Percentiles rank a stretch among this genome's conserved stretches.
phyloP scores from a whole-genome alignment of 1,140 invertebrate genomes.

The Tetragonula clypearis region DNA sequence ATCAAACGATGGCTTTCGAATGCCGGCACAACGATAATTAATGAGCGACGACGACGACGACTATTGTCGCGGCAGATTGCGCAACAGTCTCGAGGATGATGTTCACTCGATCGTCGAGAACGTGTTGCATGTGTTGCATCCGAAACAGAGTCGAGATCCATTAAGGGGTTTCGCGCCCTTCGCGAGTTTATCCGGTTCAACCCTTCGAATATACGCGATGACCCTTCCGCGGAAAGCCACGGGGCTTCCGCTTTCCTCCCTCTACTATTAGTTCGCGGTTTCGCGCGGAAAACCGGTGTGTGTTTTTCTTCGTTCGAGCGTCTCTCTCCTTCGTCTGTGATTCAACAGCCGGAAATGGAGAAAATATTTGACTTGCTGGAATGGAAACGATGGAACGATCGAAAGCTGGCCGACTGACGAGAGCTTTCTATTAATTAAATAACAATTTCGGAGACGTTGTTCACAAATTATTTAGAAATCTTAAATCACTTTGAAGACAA shows the following conservation, averaged over 20 bases:
- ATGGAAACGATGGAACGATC: not conserved
- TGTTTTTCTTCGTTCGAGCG: constrained; percentile 43
- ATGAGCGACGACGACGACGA: constrained; percentile 41
- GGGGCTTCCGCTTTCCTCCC: constrained; percentile 55
- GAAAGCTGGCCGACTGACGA: not conserved
- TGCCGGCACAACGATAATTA: constrained; percentile 10
- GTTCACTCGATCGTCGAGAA: constrained; percentile 62
- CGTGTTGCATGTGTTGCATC: constrained; percentile 16
- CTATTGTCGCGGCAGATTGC: constrained; percentile 47
- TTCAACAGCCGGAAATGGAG: not conserved
- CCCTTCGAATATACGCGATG: constrained; percentile 25
- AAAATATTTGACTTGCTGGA: not conserved
- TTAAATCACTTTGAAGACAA: not conserved
- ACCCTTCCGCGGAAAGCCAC: constrained; percentile 42
- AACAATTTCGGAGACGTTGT: not conserved
- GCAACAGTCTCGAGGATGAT: constrained; percentile 48
- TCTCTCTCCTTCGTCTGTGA: constrained; percentile 4
- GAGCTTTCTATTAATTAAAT: not conserved
- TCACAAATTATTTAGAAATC: too few species aligned
- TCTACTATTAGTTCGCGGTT: constrained; percentile 48
- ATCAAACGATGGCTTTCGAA: not conserved
- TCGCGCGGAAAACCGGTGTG: constrained; percentile 38
- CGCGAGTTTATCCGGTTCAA: constrained; percentile 20
- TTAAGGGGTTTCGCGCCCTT: constrained; percentile 61
- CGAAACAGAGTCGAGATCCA: constrained; percentile 62